A percentile compares a stretch with the other conserved stretches of the same genome.
Conservation (phyloP, 2,797 vertebrate species). For the Coccyzus lansbergi region DNA sequence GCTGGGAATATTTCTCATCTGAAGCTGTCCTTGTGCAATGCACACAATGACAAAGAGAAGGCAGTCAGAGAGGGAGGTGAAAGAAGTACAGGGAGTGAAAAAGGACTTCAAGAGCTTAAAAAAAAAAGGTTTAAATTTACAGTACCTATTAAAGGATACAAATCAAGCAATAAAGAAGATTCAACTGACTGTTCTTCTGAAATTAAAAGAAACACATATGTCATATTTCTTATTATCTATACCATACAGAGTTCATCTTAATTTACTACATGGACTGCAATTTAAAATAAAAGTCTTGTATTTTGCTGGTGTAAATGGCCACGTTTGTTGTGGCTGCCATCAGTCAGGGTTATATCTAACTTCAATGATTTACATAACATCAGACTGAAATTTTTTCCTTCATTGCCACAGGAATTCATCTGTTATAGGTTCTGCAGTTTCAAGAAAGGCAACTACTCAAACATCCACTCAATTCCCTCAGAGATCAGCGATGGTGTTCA, state of each 20-base stretch:
- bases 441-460: accelerated
- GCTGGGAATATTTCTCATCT: slow-evolving; percentile 43
- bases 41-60: slow-evolving; percentile 66
- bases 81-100: not conserved
- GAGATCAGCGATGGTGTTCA: not conserved
- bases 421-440: not conserved
- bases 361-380: not conserved
- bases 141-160: slow-evolving; percentile 13
- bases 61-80: not conserved
- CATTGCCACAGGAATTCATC: not conserved
- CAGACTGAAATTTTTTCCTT: too few species aligned
- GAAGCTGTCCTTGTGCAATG: slow-evolving; percentile 69
- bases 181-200: not conserved
- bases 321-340: not conserved
- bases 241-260: not conserved
- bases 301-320: not conserved
- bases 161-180: not conserved
- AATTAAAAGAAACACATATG: not conserved
- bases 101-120: not conserved
- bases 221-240: not conserved
- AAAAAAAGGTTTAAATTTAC: slow-evolving; percentile 14
- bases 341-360: not conserved
- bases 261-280: not conserved
- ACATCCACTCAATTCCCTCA: accelerated
- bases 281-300: not conserved